A percentile compares a stretch with the other conserved stretches of the same genome.
phyloP scores from a whole-genome alignment of 2,797 vertebrate species.

The Pangasius macronema region DNA sequence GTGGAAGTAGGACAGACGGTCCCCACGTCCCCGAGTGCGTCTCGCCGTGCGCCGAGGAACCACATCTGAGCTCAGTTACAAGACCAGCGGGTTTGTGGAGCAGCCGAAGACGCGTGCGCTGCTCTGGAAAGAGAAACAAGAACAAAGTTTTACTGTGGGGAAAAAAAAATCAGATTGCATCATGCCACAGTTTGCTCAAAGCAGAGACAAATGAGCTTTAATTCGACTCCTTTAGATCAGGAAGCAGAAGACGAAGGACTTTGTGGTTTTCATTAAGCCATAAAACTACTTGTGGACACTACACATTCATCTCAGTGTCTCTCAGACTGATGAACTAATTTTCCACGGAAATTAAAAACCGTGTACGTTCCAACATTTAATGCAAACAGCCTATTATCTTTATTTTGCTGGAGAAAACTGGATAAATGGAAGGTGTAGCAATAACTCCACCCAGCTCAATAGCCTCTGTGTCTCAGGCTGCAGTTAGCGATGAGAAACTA shows the following conservation, averaged over 20 bases:
- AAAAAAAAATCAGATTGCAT: not conserved
- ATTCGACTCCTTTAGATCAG: not conserved
- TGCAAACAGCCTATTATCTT: not conserved
- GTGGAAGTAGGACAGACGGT: constrained; percentile 56
- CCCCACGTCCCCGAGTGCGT: constrained; percentile 22
- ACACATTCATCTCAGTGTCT: not conserved
- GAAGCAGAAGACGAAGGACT: not conserved
- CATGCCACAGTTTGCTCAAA: not conserved
- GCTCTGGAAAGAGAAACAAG: not conserved
- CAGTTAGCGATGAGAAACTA: not conserved
- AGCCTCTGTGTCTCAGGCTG: not conserved
- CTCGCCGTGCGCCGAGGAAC: not conserved
- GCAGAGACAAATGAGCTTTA: not conserved
- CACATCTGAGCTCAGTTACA: not conserved
- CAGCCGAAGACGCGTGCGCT: not conserved
- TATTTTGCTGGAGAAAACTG: not conserved
- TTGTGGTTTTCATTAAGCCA: not conserved
- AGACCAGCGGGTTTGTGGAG: not conserved
- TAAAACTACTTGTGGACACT: not conserved
- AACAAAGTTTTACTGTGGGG: not conserved
- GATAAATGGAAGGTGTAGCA: not conserved
- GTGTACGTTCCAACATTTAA: not conserved
- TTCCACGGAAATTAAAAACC: not conserved
- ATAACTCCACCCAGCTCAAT: not conserved
- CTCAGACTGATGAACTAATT: not conserved